These are phyloP conservation scores for Drosophila micromelanica DNA, from an alignment of 1,140 invertebrate genomes.

Conservation along the genomic window DNA sequence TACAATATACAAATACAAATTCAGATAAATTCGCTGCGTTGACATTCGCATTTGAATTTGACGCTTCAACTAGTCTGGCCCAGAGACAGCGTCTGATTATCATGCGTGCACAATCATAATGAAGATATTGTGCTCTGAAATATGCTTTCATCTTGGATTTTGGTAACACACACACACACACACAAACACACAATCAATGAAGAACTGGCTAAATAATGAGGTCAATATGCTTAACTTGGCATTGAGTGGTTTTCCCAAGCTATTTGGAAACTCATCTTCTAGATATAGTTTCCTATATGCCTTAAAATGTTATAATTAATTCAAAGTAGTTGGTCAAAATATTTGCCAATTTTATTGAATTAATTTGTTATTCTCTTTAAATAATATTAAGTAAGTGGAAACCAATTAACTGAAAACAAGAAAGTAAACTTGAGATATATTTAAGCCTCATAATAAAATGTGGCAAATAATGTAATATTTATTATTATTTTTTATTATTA, in stretches of 20 bases:
- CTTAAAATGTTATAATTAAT: no score
- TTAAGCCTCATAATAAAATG: no score
- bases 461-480: no score
- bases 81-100: slow-evolving; percentile 37
- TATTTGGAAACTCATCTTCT: slow-evolving; percentile 1
- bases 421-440: no score
- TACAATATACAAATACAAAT: slow-evolving; percentile 1
- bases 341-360: no score
- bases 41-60: slow-evolving; percentile 49
- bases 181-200: slow-evolving; percentile 17
- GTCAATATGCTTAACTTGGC: slow-evolving; percentile 32
- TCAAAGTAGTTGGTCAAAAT: no score
- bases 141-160: slow-evolving; percentile 49
- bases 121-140: slow-evolving; percentile 29
- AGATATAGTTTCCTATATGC: neutral
- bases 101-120: slow-evolving; percentile 46
- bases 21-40: slow-evolving; percentile 43
- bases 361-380: no score
- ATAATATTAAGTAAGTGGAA: no score
- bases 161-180: neutral
- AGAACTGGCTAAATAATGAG: slow-evolving; percentile 14
- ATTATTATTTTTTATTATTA: no score
- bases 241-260: slow-evolving; percentile 20
- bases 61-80: slow-evolving; percentile 32
- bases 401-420: no score